Evolutionary conservation across 1,140 invertebrate genomes (phyloP), one percentile per base, ranked within the genome.

Genomic region (Aleiodes sp.): DNA sequence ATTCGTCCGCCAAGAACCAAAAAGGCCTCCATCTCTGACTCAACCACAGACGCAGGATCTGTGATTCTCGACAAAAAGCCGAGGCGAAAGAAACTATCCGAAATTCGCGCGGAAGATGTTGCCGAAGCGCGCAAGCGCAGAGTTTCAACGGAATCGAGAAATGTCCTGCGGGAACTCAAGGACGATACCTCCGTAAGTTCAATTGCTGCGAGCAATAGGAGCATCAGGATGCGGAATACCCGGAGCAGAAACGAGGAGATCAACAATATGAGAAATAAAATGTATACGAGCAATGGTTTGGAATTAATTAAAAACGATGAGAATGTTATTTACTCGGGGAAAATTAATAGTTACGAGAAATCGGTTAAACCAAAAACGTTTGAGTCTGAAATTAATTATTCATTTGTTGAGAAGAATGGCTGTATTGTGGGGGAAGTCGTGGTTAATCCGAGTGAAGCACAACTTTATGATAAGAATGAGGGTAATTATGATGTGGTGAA

Each of bases 1-100:
- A 74, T 86, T 0, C 75, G 84, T 56, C 85, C 85, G 0, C 85
- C 85, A 0, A 74, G 85, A n/a, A 68, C 71, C 12, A 87, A 86
- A 65, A 87, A 86, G 63, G 80, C 33, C 21, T 79, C 82, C 0
- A 28, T 74, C 0, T 80, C 75, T 4, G 80, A 78, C 26, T 78
- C 78, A 0, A 73, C 75, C 2, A 78, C 73, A 0, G 83, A 83
- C 9, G 80, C 82, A 0, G 79, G 76, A 9, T 68, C 69, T 6
- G 63, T 65, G 21, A 19, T 56, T 14, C 41, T 57, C 74, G 0
- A 74, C n/a, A 80, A 82, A 65, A 21, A 46, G 0, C 73, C 78
- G 2, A 76, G 79, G n/a, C 79, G 75, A 46, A 84, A 82, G 14
- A 82, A 82, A 14, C 76, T 77, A 2, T 80, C 79, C 0, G 84